These are phyloP conservation scores for Acrossocheilus wenchowensis DNA, from an alignment of 2,797 vertebrate genomes.

Conservation along the genomic window DNA sequence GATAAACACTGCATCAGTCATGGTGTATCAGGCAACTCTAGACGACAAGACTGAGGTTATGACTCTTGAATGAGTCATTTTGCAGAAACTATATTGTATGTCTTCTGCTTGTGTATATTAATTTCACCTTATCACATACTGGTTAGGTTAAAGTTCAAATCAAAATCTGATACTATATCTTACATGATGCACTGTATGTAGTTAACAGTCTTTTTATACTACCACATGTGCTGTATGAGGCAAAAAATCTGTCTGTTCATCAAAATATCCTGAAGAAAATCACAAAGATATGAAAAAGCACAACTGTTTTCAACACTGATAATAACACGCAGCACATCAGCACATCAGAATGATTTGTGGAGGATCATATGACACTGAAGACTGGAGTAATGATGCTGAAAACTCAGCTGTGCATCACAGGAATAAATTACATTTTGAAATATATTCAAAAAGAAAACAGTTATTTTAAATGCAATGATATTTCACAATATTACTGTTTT, in stretches of 20 bases:
- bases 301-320: neutral
- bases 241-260: neutral
- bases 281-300: neutral
- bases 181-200: neutral
- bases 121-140: neutral
- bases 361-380: neutral
- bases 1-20: neutral
- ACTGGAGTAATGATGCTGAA: neutral
- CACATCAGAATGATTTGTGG: neutral
- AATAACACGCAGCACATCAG: neutral
- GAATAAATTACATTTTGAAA: neutral
- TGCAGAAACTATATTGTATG: neutral
- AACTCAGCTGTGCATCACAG: neutral
- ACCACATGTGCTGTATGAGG: neutral
- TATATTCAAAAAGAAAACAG: neutral
- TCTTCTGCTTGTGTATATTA: neutral
- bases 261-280: neutral
- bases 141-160: neutral
- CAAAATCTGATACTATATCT: neutral
- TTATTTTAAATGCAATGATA: neutral
- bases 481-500: neutral
- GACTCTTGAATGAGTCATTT: constrained; percentile 4
- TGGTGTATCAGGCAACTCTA: constrained; percentile 6
- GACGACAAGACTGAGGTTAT: neutral
- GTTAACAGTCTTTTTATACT: neutral